Percentiles rank a stretch among this genome's conserved stretches.
Conservation (phyloP, 1,140 invertebrate species). For the Caenorhabditis tropicalis region DNA sequence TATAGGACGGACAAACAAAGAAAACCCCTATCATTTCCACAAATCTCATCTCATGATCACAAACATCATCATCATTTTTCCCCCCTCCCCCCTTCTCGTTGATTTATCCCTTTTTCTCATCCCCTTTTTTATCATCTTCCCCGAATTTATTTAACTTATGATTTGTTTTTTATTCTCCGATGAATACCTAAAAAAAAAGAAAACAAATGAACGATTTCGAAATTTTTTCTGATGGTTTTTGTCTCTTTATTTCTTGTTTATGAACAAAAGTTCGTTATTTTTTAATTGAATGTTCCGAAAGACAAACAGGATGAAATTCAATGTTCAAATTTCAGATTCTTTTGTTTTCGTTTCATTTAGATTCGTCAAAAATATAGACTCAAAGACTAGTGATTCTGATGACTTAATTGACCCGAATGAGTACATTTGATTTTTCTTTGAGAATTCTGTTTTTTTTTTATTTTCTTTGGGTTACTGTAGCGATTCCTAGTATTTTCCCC, state of each 20-base stretch:
- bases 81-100: not conserved
- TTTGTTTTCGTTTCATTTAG: not conserved
- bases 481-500: too few relatives aligned
- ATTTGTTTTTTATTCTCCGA: not conserved
- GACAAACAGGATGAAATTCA: not conserved
- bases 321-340: not conserved
- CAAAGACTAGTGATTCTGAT: too few relatives aligned
- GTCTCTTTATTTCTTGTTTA: not conserved
- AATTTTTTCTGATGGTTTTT: not conserved
- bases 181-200: not conserved
- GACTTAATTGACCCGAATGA: too few relatives aligned
- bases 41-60: conserved; percentile 45
- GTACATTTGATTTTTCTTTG: too few relatives aligned
- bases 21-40: not conserved
- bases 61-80: not conserved
- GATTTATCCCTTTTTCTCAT: not conserved
- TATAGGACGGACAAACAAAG: conserved; percentile 10
- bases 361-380: too few relatives aligned
- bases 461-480: not conserved
- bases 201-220: conserved; percentile 8
- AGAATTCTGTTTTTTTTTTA: too few relatives aligned
- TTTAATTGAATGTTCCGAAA: not conserved
- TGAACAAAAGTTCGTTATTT: not conserved
- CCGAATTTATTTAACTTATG: conserved; percentile 27
- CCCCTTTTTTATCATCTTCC: not conserved